These are phyloP conservation scores for Pseudochirops cupreus DNA, from an alignment of 2,797 vertebrate genomes.

Conservation along the genomic window DNA sequence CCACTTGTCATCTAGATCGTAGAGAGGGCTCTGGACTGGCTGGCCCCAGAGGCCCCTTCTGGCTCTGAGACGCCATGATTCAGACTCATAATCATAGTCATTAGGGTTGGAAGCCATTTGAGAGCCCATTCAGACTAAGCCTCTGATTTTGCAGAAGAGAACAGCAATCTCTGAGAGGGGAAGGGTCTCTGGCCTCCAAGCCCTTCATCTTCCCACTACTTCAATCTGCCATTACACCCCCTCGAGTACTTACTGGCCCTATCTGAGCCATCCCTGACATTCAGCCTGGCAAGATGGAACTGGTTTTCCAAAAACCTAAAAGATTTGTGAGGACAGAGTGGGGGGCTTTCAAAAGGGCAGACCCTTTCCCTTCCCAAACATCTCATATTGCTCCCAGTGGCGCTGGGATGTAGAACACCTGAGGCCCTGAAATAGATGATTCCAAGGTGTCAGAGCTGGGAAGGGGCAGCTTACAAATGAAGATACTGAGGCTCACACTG, in stretches of 20 bases:
- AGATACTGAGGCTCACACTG: constrained; percentile 36
- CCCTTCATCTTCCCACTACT: constrained; percentile 22
- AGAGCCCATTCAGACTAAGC: constrained; percentile 33
- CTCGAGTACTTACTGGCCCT: constrained; percentile 44
- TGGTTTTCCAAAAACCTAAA: neutral
- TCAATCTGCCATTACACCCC: neutral
- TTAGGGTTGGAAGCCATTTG: constrained; percentile 39
- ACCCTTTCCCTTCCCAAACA: constrained; percentile 16
- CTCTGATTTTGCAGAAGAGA: constrained; percentile 6
- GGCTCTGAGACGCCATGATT: neutral
- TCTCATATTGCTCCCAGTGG: neutral
- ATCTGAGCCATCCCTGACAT: neutral
- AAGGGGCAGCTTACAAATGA: neutral
- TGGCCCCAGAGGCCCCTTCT: neutral
- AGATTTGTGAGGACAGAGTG: neutral
- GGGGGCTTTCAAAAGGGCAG: constrained; percentile 22
- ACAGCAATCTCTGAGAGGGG: constrained; percentile 32
- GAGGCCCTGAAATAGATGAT: neutral
- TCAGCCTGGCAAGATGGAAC: neutral
- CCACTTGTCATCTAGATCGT: neutral
- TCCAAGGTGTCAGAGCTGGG: neutral
- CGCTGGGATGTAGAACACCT: neutral
- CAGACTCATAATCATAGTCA: constrained; percentile 19
- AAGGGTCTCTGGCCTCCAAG: neutral
- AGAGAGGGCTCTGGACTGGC: neutral